Base-by-base conservation (phyloP, 2,113 vertebrate species). In the Acanthochromis polyacanthus region DNA sequence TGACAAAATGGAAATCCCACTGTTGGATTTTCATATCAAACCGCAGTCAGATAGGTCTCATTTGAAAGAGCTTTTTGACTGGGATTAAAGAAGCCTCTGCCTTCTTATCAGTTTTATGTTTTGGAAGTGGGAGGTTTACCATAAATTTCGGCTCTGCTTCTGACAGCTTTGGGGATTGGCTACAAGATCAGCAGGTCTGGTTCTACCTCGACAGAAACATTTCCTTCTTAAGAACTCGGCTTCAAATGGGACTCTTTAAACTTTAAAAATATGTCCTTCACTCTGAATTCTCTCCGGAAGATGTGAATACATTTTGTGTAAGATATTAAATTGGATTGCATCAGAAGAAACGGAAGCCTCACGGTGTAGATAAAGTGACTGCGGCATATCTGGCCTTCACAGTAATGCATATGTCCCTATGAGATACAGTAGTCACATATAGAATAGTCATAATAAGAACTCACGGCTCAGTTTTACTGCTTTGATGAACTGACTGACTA, bases 61-160 rank as follows among this genome's bases (percentile, higher is more conserved):
- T 67, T 82, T 68, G 14, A 53, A 50, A 80, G 62, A 60, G 36
- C 65, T 74, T 76, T 81, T 81, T 59, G 30, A 70, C 56, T n/a
- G 14, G 59, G 78, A 23, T 43, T 86, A 78, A 82, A 76, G 17
- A 72, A 72, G 72, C 25, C 16, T 28, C 32, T 58, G 40, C 38
- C 59, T 40, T 75, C 52, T 75, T 77, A 56, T 81, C 70, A 45
- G 48, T 66, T 74, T 75, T 30, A 16, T 75, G 45, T 78, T 78
- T 78, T 60, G 57, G 32, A 66, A 70, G 57, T 77, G 9, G 20
- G 36, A 63, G 57, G 53, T 84, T 83, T 75, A 72, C 38, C 78
- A 68, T 82, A 71, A 75, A 74, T 80, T 78, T 28, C 1, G 3
- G 17, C 32, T 36, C 32, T 52, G 20, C 52, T 45, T 80, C 65